These are phyloP conservation scores for Anolis carolinensis DNA, from an alignment of 2,113 vertebrate genomes.

Conservation along the genomic window DNA sequence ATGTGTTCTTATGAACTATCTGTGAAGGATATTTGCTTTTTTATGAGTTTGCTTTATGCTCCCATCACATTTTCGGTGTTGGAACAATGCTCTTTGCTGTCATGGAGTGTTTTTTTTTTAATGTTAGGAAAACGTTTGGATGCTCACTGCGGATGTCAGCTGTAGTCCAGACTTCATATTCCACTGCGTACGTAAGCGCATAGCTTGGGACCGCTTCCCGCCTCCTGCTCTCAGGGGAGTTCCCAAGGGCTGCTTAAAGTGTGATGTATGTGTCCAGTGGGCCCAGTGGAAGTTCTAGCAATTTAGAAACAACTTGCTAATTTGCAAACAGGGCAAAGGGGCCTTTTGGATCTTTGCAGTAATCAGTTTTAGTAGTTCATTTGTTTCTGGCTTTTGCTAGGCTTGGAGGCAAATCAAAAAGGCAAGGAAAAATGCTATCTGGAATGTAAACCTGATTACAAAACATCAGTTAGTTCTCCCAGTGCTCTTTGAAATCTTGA, in stretches of 20 bases:
- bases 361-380: not conserved
- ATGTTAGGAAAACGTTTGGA: not conserved
- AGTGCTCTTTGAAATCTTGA: not conserved
- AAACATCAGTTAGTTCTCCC: not conserved
- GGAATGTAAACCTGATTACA: not conserved
- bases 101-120: not conserved
- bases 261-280: not conserved
- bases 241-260: not conserved
- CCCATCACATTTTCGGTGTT: not conserved
- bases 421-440: not conserved
- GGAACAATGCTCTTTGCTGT: slow-evolving; percentile 51
- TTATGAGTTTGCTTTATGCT: not conserved
- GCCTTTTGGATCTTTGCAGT: not conserved
- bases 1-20: slow-evolving; percentile 9
- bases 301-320: not conserved
- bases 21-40: slow-evolving; percentile 31
- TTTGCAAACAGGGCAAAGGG: not conserved
- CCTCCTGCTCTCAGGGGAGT: not conserved
- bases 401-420: not conserved
- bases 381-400: not conserved
- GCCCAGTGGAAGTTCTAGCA: not conserved
- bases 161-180: not conserved
- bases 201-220: not conserved
- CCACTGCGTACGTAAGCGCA: not conserved
- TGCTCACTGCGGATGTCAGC: not conserved